These are phyloP conservation scores for Microplitis demolitor DNA, from an alignment of 1,140 invertebrate species.

Conservation along the genomic window DNA sequence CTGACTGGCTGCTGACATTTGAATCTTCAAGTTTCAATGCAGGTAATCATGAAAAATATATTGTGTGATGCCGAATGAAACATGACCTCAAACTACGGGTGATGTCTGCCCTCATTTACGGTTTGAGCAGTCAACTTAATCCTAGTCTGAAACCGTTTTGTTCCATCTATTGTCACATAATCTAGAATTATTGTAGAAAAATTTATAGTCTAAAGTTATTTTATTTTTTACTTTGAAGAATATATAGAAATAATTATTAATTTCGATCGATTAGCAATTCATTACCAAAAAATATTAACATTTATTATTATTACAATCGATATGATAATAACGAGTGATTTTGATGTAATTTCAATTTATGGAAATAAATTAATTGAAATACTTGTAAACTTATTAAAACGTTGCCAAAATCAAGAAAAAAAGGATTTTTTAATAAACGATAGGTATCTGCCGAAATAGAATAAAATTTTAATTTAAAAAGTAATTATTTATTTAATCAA, in stretches of 20 bases:
- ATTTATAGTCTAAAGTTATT: background rate
- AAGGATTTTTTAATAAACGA: constrained; percentile 44
- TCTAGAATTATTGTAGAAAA: constrained; percentile 11
- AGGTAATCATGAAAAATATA: too few species aligned
- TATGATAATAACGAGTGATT: constrained; percentile 29
- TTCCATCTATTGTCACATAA: background rate
- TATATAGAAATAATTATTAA: constrained; percentile 31
- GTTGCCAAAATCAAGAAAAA: constrained; percentile 30
- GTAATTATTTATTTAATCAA: constrained; percentile 10
- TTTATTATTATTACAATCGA: constrained; percentile 36
- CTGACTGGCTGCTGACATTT: too few species aligned
- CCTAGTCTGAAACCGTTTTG: background rate
- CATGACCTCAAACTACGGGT: too few species aligned
- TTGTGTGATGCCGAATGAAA: too few species aligned
- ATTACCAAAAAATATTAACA: constrained; percentile 40
- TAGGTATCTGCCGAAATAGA: constrained; percentile 29
- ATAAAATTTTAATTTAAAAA: background rate
- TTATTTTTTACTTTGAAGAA: constrained; percentile 31
- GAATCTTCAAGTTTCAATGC: too few species aligned
- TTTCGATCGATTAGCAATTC: constrained; percentile 30
- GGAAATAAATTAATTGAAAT: constrained; percentile 31
- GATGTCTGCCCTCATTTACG: too few species aligned
- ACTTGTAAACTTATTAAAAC: constrained; percentile 30
- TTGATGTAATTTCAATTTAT: constrained; percentile 21
- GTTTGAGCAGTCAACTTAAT: background rate